Conservation (phyloP, 2,888 invertebrate genomes). For the Aquatica leii region DNA sequence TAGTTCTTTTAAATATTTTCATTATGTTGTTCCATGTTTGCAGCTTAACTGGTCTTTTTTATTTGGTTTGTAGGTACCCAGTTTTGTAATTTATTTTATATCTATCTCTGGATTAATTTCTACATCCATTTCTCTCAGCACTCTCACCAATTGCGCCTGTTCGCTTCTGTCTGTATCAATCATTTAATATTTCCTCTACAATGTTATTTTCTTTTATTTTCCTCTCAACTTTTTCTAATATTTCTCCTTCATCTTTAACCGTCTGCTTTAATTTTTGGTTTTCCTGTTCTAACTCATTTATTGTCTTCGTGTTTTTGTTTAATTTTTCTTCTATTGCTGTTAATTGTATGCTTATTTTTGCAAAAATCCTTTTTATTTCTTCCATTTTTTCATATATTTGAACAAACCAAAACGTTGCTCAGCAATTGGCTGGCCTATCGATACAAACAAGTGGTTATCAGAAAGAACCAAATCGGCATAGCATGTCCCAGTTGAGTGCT, state of each 20-base stretch:
- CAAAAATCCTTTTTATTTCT: neutral
- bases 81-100: neutral
- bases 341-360: neutral
- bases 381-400: too few relatives aligned
- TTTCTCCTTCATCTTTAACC: slow-evolving; percentile 6
- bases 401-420: too few relatives aligned
- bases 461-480: too few relatives aligned
- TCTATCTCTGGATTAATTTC: too few relatives aligned
- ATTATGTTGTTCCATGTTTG: too few relatives aligned
- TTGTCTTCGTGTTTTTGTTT: neutral
- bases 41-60: too few relatives aligned
- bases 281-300: neutral
- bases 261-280: slow-evolving; percentile 6
- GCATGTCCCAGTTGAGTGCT: too few relatives aligned
- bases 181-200: neutral
- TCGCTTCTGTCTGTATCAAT: neutral
- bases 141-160: slow-evolving; percentile 6
- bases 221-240: neutral
- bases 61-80: neutral
- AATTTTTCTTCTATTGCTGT: neutral
- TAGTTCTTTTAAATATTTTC: too few relatives aligned
- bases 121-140: neutral
- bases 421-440: too few relatives aligned
- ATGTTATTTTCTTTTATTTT: slow-evolving; percentile 10
- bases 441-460: too few relatives aligned